Evolutionary conservation across 2,113 vertebrate species (phyloP).

Genomic region (Columbina picui): DNA sequence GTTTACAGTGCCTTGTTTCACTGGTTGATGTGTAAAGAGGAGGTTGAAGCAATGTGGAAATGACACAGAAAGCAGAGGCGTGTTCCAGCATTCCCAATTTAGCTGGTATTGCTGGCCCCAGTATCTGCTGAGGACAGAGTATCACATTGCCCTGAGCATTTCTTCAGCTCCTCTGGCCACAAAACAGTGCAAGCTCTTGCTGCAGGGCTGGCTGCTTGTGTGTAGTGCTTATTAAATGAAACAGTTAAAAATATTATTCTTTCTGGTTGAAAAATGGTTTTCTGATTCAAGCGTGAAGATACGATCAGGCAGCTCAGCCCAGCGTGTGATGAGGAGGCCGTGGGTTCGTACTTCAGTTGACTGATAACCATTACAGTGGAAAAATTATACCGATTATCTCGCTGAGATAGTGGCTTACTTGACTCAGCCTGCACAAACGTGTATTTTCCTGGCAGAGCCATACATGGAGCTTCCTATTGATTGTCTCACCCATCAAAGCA

Average conservation of each 20-base stretch:
- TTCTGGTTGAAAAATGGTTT: background rate
- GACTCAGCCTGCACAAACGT: rapidly evolving
- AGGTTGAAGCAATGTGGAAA: background rate
- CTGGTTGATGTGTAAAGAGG: background rate
- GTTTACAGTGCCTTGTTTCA: background rate
- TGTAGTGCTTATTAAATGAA: background rate
- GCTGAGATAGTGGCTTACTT: background rate
- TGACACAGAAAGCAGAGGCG: background rate
- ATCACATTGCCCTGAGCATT: rapidly evolving
- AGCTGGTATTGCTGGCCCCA: background rate
- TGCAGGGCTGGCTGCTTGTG: background rate
- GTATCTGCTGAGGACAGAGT: background rate
- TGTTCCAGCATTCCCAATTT: background rate
- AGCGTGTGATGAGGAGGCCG: rapidly evolving
- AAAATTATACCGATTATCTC: background rate
- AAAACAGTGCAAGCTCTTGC: background rate
- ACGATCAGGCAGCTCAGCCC: background rate
- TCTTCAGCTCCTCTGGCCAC: background rate
- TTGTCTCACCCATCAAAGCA: background rate
- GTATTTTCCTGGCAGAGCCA: background rate
- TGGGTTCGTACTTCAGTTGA: background rate
- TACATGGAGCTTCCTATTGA: background rate
- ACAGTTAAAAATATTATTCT: background rate
- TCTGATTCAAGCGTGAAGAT: background rate
- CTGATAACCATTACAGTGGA: background rate